Base-by-base conservation (phyloP, 2,888 invertebrate species). In the Ophion ventricosus region DNA sequence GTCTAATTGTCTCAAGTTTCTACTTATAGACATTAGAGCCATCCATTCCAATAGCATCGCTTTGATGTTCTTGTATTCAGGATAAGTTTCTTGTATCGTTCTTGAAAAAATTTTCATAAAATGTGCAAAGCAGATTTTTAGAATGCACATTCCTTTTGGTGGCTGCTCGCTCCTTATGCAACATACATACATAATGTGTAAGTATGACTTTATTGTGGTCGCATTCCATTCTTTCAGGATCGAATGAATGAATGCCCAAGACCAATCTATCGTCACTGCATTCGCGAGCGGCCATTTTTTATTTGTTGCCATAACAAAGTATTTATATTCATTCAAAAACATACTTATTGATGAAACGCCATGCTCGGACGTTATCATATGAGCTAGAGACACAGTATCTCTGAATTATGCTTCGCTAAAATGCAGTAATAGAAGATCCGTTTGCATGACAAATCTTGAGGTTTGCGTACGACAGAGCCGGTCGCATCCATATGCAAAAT, bases 401-500 rank as follows among this genome's bases (percentile, higher is more conserved):
- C 61, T 25, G 29, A 43, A 14, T 69, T 54, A 23, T 25, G 11
- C 54, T 76, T 78, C 2, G 69, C 43, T 3, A 78, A 25, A 1
- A 84, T 56, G 5, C 20, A 35, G 17, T 86, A 87, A 76, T 82
- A 84, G 3, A 78, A 63, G 1, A 87, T 85, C 72, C 64, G 43
- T 56, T 85, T 86, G 7, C 82, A 84, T 0, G 63, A 26, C 1
- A 85, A n/a, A 7, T 67, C 10, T 43, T 69, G 40, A 1, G 86
- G 86, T 63, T 76, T 64, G 5, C 87, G 82, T 1, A 74, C 79
- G 14, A 85, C 49, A 14, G 82, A 72, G 14, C 85, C 80, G 0
- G 87, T 83, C 1, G 88, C 80, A 81, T 87, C 85, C 20, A 87
- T 54, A 77, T 84, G 87, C 43, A 82, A 14, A 49, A 74, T 23